Base-by-base conservation (phyloP, 2,113 vertebrate genomes). In the Ammodytes marinus region DNA sequence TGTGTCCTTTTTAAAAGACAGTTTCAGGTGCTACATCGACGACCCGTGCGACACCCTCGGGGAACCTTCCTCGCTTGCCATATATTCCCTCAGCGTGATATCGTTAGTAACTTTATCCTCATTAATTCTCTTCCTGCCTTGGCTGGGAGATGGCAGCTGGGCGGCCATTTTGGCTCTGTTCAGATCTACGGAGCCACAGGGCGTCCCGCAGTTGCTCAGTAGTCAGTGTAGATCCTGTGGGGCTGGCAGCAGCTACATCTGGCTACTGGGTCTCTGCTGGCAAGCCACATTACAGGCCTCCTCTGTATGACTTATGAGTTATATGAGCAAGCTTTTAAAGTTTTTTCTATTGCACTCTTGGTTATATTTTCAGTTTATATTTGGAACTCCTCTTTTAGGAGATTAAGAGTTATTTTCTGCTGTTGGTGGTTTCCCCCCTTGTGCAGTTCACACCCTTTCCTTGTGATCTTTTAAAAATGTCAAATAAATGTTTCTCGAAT, bases 181-280 rank as follows among this genome's bases (percentile, higher is more conserved):
- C 1, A 8, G 65, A 19, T 58, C 60, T 1, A 27, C 71, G 46
- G 66, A 84, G 79, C 77, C 45, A 0, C 43, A 7, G 72, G 94
- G 82, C 93, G 86, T 74, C 77, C 88, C 87, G 97, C 95, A 76
- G 77, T 92, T 95, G 97, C 97, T 98, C 98, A 99, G 98, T 99
- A 97, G 96, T 97, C 97, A 98, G 98, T 99, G 98, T 99, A 99
- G 97, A 97, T 99, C 96, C 98, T 98, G 98, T 98, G 82, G 94
- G 89, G 86, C 92, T 95, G 93, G 95, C 96, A 98, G 96, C 94
- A 98, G 97, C 97, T 98, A 98, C 97, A 97, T 98, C 97, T 98
- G 97, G 96, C 97, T 98, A 98, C 97, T 98, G 97, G 97, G 97
- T 98, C 97, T 97, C 97, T 91, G 95, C 95, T 92, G 96, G 91